Conservation (phyloP, 2,113 vertebrate species). For the Pelodiscus sinensis region DNA sequence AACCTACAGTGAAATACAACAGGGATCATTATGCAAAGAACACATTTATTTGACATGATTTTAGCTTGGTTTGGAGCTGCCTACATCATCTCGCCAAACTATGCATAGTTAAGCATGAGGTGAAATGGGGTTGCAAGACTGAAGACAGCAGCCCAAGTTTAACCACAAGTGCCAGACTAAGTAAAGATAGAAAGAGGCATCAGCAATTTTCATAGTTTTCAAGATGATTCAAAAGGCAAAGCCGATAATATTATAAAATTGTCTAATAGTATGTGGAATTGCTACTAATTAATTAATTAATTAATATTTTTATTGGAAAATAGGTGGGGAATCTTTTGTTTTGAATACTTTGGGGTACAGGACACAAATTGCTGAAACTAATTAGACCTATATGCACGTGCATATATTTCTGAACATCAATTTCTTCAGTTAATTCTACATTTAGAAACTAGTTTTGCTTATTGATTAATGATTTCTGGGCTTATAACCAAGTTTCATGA, state of each 20-base stretch:
- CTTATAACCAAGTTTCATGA: not conserved
- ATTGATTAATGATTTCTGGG: not conserved
- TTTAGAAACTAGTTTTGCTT: not conserved
- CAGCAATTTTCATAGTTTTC: not conserved
- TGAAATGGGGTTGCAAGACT: not conserved
- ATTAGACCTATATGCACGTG: not conserved
- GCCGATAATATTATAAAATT: not conserved
- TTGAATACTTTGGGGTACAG: not conserved
- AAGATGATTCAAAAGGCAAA: not conserved
- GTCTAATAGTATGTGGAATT: not conserved
- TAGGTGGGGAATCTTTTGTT: rapidly evolving
- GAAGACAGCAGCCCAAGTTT: not conserved
- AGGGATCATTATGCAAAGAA: not conserved
- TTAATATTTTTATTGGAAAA: not conserved
- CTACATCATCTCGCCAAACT: not conserved
- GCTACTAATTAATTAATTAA: rapidly evolving
- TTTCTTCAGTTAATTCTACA: not conserved
- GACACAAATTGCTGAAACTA: not conserved
- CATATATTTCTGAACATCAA: not conserved
- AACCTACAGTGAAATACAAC: not conserved
- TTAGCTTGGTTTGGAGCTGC: not conserved
- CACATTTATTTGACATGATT: not conserved
- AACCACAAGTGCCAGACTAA: not conserved
- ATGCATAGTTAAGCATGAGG: not conserved
- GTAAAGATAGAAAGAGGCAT: too few relatives aligned